phyloP scores from a whole-genome alignment of 2,113 vertebrate species.

The Nettapus auritus region DNA sequence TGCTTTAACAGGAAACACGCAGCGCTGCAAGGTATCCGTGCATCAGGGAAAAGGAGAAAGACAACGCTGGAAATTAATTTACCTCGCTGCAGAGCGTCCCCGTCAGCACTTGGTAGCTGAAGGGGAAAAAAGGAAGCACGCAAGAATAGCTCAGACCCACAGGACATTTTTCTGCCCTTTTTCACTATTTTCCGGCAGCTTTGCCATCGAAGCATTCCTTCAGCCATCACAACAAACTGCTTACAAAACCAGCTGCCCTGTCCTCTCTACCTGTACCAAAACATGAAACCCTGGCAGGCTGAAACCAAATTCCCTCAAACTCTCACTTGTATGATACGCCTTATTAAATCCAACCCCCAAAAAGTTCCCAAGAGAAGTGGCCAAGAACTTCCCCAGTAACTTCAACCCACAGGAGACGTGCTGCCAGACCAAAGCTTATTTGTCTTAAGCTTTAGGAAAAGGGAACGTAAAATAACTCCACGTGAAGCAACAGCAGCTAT shows the following conservation, averaged over 20 bases:
- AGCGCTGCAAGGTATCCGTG: not conserved
- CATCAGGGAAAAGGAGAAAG: not conserved
- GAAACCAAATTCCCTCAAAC: not conserved
- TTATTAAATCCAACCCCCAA: not conserved
- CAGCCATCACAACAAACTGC: conserved; percentile 4
- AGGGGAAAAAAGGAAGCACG: not conserved
- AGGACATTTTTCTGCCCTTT: conserved; percentile 34
- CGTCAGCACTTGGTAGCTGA: conserved; percentile 3
- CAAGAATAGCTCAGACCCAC: not conserved
- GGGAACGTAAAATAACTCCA: not conserved
- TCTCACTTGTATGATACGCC: not conserved
- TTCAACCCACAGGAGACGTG: not conserved
- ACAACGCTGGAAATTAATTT: conserved; percentile 3
- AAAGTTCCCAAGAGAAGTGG: not conserved
- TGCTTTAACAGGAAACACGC: not conserved
- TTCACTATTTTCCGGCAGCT: conserved; percentile 32
- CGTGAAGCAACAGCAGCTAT: not conserved
- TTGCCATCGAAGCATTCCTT: conserved; percentile 30
- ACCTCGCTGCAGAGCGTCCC: not conserved
- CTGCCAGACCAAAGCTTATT: not conserved
- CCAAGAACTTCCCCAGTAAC: not conserved
- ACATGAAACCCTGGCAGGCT: not conserved
- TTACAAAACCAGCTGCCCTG: not conserved
- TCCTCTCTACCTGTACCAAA: not conserved
- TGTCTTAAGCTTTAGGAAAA: not conserved